These are phyloP conservation scores for Phataginus tetradactyla DNA, from an alignment of 2,797 vertebrate genomes.

Conservation along the genomic window DNA sequence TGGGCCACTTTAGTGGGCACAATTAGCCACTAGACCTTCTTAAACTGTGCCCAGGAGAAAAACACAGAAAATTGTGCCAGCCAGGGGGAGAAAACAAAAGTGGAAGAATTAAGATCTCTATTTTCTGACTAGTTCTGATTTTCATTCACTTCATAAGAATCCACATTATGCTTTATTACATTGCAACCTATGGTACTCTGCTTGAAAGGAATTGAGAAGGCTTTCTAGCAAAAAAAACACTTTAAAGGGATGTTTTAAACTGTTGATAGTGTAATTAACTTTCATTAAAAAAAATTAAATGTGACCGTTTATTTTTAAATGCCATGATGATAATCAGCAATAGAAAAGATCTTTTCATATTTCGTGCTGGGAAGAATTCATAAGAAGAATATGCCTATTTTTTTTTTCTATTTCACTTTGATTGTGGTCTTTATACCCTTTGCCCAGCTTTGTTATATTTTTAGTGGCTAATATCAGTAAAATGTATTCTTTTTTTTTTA, in stretches of 20 bases:
- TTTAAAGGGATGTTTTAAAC: background rate
- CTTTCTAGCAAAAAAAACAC: background rate
- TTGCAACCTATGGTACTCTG: background rate
- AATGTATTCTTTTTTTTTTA: background rate
- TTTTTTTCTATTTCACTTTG: background rate
- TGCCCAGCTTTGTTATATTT: background rate
- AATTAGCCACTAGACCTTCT: background rate
- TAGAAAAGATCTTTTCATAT: background rate
- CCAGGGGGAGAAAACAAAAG: background rate
- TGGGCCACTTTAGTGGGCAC: background rate
- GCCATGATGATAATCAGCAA: background rate
- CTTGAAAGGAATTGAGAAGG: background rate
- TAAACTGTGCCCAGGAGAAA: constrained; percentile 14
- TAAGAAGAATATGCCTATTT: background rate
- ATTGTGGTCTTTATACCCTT: background rate
- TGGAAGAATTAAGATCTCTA: background rate
- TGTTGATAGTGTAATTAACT: background rate
- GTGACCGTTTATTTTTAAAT: background rate
- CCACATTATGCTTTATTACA: background rate
- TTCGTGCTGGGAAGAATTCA: background rate
- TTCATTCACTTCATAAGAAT: constrained; percentile 37
- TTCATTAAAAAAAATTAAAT: constrained; percentile 22
- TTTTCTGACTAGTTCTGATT: background rate
- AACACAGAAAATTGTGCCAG: background rate
- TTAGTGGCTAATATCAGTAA: background rate